Base-by-base conservation (phyloP, 2,888 invertebrate species). In the Unio delphinus region DNA sequence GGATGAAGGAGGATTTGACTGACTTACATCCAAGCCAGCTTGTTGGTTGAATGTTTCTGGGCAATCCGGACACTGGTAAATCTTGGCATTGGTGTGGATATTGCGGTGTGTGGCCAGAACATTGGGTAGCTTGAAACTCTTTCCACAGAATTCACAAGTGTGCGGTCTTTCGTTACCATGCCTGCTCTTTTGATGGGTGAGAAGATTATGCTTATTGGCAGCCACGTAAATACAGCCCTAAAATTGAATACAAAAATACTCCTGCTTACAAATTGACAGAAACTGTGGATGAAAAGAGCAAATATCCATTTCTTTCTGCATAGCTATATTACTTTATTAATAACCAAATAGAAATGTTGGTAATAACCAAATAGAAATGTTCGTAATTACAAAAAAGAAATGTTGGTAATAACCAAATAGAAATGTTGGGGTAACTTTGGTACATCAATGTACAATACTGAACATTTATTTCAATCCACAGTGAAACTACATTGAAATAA, bases 101-200 rank as follows among this genome's bases (percentile, higher is more conserved):
- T 77, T 77, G 18, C 75, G 64, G 61, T 77, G 77, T 3, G 72
- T 75, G 15, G 74, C 73, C 26, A 77, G 67, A 55, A 75, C 70
- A 54, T 70, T 75, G 0, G 73, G 71, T 54, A 77, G 63, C 59
- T 77, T 77, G 64, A 77, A 77, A 4, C 68, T 68, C 62, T 77
- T 77, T n/a, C 77, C 77, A 61, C 77, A 77, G 65, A 77, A 77
- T 68, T 77, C 77, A 72, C 77, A 77, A 28, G 73, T 67, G 58
- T 77, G 77, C 0, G 77, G 77, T 7, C 77, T 67, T 18, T 71
- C 74, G 4, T 65, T 59, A 34, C 64, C 68, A 67, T 77, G 77
- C n/a, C 75, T 73, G 67, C 75, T 77, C 63, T 68, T 71, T 64
- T 69, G 67, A 66, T 77, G 77, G 28, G 72, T 73, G 18, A 67